Percentiles rank a stretch among this genome's conserved stretches.
phyloP scores from a whole-genome alignment of 2,113 vertebrate genomes.

The Ceyx melanurus region DNA sequence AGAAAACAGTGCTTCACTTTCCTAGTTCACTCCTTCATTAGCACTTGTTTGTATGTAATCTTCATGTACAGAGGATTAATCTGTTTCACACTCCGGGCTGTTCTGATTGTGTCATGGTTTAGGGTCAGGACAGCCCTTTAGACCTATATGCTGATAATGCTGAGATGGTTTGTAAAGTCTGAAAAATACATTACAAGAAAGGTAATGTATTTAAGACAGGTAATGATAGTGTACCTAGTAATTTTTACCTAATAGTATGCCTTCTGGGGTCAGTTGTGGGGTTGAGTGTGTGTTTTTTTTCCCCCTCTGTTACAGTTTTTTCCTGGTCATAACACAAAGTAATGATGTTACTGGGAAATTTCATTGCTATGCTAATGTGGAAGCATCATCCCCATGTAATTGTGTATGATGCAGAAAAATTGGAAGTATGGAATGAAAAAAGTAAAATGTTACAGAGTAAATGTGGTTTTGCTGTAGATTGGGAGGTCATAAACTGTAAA shows the following conservation, averaged over 20 bases:
- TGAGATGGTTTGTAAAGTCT: neutral
- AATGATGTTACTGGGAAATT: neutral
- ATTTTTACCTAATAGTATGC: neutral
- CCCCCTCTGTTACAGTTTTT: neutral
- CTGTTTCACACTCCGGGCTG: neutral
- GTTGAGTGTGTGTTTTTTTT: neutral
- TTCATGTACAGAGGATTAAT: neutral
- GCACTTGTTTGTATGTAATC: neutral
- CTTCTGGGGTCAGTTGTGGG: neutral
- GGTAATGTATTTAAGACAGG: neutral
- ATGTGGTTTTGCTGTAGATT: neutral
- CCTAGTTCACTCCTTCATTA: neutral
- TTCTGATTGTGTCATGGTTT: neutral
- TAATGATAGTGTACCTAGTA: neutral
- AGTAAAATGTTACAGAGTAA: neutral
- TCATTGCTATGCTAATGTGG: neutral
- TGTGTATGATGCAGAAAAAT: fast-evolving
- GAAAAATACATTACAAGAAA: neutral
- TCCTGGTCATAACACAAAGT: neutral
- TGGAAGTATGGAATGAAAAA: neutral
- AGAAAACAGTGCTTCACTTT: neutral
- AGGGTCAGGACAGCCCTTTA: no score
- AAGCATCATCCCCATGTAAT: neutral
- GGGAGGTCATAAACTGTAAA: neutral
- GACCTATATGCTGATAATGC: no score